phyloP scores from a whole-genome alignment of 2,888 invertebrate species.

The Latrodectus hesperus region DNA sequence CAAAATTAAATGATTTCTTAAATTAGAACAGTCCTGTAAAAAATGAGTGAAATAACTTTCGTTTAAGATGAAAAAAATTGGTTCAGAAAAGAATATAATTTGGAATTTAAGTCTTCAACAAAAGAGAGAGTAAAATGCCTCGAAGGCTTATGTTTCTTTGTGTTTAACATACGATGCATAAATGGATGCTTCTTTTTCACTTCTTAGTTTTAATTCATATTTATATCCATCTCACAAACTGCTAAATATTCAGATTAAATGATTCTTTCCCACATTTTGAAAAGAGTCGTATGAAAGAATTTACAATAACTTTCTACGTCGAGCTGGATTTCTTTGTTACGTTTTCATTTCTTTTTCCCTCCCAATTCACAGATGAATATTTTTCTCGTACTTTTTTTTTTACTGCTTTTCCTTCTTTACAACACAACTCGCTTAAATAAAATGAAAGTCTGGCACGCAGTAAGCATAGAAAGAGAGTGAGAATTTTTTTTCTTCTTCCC shows the following conservation, averaged over 20 bases:
- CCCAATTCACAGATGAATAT: conserved; percentile 14
- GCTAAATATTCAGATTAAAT: conserved; percentile 53
- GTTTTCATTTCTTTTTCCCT: neutral
- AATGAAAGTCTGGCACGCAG: conserved; percentile 9
- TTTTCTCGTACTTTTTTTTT: neutral
- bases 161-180: conserved; percentile 13
- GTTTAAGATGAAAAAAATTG: no score
- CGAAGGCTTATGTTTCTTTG: conserved; percentile 20
- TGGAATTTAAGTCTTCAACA: conserved; percentile 7
- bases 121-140: conserved; percentile 12
- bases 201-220: conserved; percentile 38
- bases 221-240: conserved; percentile 35
- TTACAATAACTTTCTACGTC: conserved; percentile 4
- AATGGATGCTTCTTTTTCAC: conserved; percentile 20
- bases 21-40: no score
- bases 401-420: neutral
- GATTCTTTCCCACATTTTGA: conserved; percentile 19
- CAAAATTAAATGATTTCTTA: no score
- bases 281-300: conserved; percentile 4
- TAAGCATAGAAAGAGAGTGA: neutral
- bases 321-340: neutral
- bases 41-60: no score
- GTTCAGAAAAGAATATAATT: conserved; percentile 8
- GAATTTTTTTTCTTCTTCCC: neutral
- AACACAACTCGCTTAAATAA: conserved; percentile 22